Percentiles rank a stretch among this genome's conserved stretches.
Conservation (phyloP, 2,888 invertebrate species). For the Stenichneumon culpator region DNA sequence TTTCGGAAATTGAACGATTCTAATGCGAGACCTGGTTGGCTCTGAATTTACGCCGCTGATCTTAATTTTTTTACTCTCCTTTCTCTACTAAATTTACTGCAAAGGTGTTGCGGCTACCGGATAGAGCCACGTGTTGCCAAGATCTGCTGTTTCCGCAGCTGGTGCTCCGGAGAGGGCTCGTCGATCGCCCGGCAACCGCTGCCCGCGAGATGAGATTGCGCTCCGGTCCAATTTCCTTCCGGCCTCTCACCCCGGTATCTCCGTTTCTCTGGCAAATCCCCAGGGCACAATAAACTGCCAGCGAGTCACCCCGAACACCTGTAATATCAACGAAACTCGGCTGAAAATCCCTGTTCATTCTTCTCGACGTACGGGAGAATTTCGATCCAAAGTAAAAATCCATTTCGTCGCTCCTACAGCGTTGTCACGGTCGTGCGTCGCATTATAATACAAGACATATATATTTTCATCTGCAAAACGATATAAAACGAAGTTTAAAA, state of each 20-base stretch:
- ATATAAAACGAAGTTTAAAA: too few species aligned
- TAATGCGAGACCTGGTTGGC: neutral
- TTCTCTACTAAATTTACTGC: neutral
- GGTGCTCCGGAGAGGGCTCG: conserved; percentile 19
- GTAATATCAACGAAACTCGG: conserved; percentile 15
- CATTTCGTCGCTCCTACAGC: neutral
- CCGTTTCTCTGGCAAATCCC: conserved; percentile 19
- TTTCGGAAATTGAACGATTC: conserved; percentile 24
- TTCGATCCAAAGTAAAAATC: neutral
- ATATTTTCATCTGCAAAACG: too few species aligned
- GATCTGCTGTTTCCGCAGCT: conserved; percentile 6
- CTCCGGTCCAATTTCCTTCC: conserved; percentile 40
- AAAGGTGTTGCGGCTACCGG: conserved; percentile 1
- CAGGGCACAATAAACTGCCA: conserved; percentile 8
- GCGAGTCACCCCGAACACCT: conserved; percentile 20
- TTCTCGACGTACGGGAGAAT: neutral
- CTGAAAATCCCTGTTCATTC: neutral
- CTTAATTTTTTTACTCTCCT: neutral
- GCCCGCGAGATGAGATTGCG: conserved; percentile 37
- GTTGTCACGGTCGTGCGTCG: neutral
- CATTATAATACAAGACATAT: too few species aligned
- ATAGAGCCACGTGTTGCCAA: conserved; percentile 46
- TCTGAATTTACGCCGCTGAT: neutral
- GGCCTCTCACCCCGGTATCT: conserved; percentile 5
- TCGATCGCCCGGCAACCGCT: conserved; percentile 15